Conservation (phyloP, 2,888 invertebrate species). For the Eilema caniola region DNA sequence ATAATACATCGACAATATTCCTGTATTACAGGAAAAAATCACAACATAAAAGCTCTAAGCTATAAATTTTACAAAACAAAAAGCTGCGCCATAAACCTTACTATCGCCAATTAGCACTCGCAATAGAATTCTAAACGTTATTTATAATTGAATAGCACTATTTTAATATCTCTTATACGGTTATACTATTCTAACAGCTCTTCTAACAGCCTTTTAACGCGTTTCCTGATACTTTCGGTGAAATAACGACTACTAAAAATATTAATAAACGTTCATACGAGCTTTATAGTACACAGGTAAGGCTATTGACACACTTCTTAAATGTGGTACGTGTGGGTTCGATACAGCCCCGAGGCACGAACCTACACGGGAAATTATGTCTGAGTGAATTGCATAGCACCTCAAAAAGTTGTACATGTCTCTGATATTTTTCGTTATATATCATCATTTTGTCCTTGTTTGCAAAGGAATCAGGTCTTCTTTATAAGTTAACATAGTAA, state of each 20-base stretch:
- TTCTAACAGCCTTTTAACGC: constrained; percentile 10
- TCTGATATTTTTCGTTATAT: no score
- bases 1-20: no score
- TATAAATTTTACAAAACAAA: background rate
- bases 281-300: constrained; percentile 22
- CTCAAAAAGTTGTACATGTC: no score
- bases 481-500: no score
- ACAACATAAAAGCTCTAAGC: background rate
- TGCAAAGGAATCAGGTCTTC: no score
- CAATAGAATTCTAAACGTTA: constrained; percentile 24
- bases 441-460: no score
- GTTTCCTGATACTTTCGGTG: constrained; percentile 31
- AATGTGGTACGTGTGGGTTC: background rate
- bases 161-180: constrained; percentile 26
- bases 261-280: constrained; percentile 15
- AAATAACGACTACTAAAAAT: constrained; percentile 28
- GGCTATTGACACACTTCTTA: constrained; percentile 22
- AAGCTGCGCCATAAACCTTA: background rate
- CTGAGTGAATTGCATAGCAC: no score
- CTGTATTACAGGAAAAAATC: background rate
- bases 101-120: constrained; percentile 11
- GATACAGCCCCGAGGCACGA: background rate
- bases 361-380: background rate
- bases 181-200: constrained; percentile 28
- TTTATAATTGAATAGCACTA: constrained; percentile 33